Evolutionary conservation across 2,113 vertebrate genomes (phyloP).

Genomic region (Tringa solitaria): DNA sequence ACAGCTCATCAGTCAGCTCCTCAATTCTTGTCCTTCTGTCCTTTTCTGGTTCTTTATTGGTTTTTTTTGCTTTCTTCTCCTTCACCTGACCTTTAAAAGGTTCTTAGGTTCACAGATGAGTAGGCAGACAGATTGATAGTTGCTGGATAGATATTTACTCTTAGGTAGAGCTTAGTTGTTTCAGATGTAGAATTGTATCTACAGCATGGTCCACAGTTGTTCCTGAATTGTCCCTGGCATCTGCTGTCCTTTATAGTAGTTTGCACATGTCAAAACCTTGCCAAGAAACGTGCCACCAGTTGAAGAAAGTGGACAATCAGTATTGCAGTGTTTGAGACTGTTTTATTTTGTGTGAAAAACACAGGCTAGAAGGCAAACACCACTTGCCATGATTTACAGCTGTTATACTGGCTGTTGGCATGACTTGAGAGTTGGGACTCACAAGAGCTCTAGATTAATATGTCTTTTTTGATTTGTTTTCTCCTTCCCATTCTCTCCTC

Average conservation of each 20-base stretch:
- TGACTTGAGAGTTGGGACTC: neutral
- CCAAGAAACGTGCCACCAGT: neutral
- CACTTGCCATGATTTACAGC: neutral
- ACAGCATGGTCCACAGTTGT: neutral
- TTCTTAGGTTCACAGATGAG: neutral
- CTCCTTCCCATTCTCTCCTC: neutral
- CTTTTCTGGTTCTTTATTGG: neutral
- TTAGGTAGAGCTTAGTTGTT: neutral
- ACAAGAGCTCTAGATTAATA: neutral
- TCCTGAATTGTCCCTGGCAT: neutral
- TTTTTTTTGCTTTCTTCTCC: neutral
- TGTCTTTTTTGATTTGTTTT: neutral
- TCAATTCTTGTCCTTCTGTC: neutral
- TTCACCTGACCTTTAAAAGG: neutral
- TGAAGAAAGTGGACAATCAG: neutral
- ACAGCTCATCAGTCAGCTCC: neutral
- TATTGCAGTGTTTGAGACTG: neutral
- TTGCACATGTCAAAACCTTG: neutral
- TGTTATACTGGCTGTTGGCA: neutral
- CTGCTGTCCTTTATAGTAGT: accelerated
- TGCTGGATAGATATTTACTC: neutral
- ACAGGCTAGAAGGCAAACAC: neutral
- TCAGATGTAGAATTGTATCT: neutral
- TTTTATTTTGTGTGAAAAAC: neutral
- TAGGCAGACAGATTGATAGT: neutral